Evolutionary conservation across 2,888 invertebrate genomes (phyloP), one percentile per base, ranked within the genome.

Genomic region (Platycheirus albimanus): DNA sequence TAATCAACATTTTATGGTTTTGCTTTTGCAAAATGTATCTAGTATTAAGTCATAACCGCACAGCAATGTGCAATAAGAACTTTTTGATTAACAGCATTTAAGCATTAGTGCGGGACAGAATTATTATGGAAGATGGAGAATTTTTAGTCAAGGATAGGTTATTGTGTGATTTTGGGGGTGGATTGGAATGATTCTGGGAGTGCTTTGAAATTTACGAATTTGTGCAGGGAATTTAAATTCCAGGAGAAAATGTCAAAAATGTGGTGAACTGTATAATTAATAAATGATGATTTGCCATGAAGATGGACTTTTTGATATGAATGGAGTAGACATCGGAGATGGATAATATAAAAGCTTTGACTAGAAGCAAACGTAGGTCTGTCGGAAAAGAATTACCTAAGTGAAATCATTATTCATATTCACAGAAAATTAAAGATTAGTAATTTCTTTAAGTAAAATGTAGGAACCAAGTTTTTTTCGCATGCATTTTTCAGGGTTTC

Each of bases 31-130:
- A 71, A 66, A 71, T 51, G 56, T 72, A 33, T 74, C 58, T 74
- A n/a, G n/a, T n/a, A 78, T 83, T 83, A 83, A 83, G 72, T 83
- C 83, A 83, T 78, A 77, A 77, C 17, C 15, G 11, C n/a, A 10
- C 41, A 41, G 15, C n/a, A 33, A n/a, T 7, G 11, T 64, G 71
- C 17, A 56, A 33, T 61, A 54, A 64, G 69, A 74, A 78, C 52
- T 41, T 61, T n/a, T 61, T n/a, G 56, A 72, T 67, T 49, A 67
- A 83, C 83, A 78, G 4, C 63, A 64, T 52, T 83, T 78, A 13
- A 74, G 69, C 83, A 83, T 83, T 83, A 78, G 69, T 49, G 41
- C 43, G 17, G 1, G 52, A 76, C 41, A 61, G 61, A 61, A 61
- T 20, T 5, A 24, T 36, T 13, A 24, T 24, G 24, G 3, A n/a